Evolutionary conservation across 2,113 vertebrate species (phyloP), one percentile per base, ranked within the genome.

Genomic region (Canis aureus): DNA sequence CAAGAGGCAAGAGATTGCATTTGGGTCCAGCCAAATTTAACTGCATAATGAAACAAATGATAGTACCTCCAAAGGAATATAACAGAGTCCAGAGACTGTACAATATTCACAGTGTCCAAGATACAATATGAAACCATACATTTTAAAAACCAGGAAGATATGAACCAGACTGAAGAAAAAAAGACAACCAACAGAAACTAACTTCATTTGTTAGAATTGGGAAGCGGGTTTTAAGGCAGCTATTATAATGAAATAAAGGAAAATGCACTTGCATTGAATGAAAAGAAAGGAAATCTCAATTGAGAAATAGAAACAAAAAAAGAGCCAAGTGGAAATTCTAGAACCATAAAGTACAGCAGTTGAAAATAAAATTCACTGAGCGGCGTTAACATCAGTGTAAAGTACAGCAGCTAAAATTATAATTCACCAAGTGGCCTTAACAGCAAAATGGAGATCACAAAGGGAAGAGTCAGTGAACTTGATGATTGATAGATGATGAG

Each of bases 141-240:
- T 59, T 93, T 93, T 86, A 66, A 95, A 87, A 92, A 64, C 22
- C n/a, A 64, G 22, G 51, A 78, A 71, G 55, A 78, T 64, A 86
- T 55, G 51, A 43, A n/a, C 25, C 25, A 32, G 13, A 78, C n/a
- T 25, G 59, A 85, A 55, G 53, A 55, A 64, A 83, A 83, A 62
- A 62, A 35, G 57, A 92, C 80, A 55, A 4, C 25, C 38, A 62
- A 76, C 32, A 78, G 81, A 76, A 66, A 43, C 43, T 55, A 55
- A 55, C 57, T 84, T 51, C 43, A 7, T 83, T 29, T 64, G 43
- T 85, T 76, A 13, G 59, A 76, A 64, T 38, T 93, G 9, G 32
- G 43, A 76, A 19, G 55, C 1, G 2, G 43, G 3, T 53, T 76
- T 64, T 60, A 92, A 85, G 59, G 32, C 51, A 81, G 67, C 57